Conservation (phyloP, 2,797 vertebrate species). For the Chrysocyon brachyurus region DNA sequence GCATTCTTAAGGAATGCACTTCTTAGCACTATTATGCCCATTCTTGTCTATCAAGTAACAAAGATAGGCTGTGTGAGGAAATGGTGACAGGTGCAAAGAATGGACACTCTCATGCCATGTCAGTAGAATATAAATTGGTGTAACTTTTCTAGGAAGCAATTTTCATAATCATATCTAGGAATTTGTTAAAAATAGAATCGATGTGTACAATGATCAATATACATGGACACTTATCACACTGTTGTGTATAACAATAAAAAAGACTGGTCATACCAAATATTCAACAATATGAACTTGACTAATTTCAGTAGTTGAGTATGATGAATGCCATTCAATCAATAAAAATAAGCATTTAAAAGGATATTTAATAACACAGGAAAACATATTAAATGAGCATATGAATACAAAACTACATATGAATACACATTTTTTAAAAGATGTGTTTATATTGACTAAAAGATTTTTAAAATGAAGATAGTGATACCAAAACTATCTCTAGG, state of each 20-base stretch:
- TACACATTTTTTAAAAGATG: constrained; percentile 9
- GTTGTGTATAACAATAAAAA: neutral
- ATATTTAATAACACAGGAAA: neutral
- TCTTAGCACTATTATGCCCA: neutral
- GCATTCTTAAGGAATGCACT: neutral
- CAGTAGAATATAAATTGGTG: neutral
- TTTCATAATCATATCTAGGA: neutral
- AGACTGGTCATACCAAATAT: neutral
- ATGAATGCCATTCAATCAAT: neutral
- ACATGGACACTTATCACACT: neutral
- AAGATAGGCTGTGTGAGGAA: neutral
- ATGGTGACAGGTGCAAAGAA: neutral
- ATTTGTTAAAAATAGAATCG: constrained; percentile 51
- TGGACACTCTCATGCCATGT: fast-evolving
- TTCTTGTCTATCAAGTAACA: neutral
- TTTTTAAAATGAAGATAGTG: constrained; percentile 11
- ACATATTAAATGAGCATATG: neutral
- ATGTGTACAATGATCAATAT: neutral
- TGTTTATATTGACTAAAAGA: neutral
- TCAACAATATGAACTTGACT: neutral
- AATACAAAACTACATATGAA: neutral
- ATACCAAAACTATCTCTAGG: neutral
- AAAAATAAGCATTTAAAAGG: neutral
- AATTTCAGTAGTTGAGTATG: neutral
- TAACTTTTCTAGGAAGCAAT: neutral